Evolutionary conservation across 2,797 vertebrate genomes (phyloP), one percentile per base, ranked within the genome.

Genomic region (Epinephelus awoara): DNA sequence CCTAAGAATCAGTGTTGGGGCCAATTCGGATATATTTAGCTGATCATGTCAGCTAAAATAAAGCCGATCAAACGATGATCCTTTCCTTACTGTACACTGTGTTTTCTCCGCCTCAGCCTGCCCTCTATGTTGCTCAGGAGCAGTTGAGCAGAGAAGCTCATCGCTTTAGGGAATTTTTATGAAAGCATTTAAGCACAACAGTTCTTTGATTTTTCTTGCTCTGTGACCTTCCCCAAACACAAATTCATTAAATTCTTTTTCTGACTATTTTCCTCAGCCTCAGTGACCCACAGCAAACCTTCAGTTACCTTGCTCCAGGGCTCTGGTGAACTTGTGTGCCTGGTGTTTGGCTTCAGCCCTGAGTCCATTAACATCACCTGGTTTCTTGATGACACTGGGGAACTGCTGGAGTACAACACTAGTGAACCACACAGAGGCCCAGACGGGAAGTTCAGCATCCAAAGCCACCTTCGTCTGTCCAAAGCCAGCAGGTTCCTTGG

Each of bases 291-390:
- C 50, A 80, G 83, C 4, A 1, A 64, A 50, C 94, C 94, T 2
- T 67, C 87, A 21, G 90, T 80, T 58, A 51, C 69, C 38, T 83
- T 96, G 75, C 84, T 95, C 15, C 79, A 86, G 64, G 85, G 79
- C 46, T 63, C 83, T 1, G 67, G 70, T 59, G 85, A 91, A 82
- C 88, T 95, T 3, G 88, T 95, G 71, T 95, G 95, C 64, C 81
- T 95, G 79, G 94, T 82, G 17, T 91, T 61, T 49, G 91, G 84
- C 70, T 95, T 94, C 86, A 96, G 91, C 49, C 95, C 94, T 0
- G 77, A 80, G n/a, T 34, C 82, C 63, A 93, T 95, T 67, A 85
- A 87, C 61, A 85, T 96, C 81, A 92, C 87, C 42, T 95, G 95
- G 95, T 70, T 92, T 52, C 79, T 75, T 4, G 69, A 92, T 5